Conservation (phyloP, 2,113 vertebrate species). For the Ia io region DNA sequence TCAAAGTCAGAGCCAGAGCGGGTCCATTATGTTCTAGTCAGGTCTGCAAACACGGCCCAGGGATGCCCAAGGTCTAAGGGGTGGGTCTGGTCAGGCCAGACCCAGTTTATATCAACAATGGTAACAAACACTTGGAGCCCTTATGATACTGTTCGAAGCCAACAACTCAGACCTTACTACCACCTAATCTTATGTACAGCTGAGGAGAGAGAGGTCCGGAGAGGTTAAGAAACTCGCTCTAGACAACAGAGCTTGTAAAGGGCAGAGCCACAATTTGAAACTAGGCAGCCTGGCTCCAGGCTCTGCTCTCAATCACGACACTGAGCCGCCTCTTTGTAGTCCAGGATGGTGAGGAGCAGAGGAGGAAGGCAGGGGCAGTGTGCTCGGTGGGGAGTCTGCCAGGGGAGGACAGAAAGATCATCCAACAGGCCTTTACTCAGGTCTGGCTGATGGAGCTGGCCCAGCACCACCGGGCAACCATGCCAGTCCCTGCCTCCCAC, state of each 20-base stretch:
- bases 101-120: background rate
- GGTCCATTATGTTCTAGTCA: background rate
- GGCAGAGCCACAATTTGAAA: background rate
- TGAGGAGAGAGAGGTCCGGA: background rate
- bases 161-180: background rate
- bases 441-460: background rate
- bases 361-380: background rate
- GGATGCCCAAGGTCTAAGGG: background rate
- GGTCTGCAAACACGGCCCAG: background rate
- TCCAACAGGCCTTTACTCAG: background rate
- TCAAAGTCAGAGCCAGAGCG: background rate
- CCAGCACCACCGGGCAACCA: background rate
- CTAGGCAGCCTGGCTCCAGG: background rate
- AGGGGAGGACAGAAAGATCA: background rate
- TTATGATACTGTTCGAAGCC: background rate
- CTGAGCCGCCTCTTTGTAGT: background rate
- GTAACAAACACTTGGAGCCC: background rate
- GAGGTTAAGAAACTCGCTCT: background rate
- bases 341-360: background rate
- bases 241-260: background rate
- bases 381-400: background rate
- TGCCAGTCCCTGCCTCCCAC: background rate
- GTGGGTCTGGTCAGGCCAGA: background rate
- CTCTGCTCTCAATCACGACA: background rate
- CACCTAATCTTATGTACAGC: background rate